Conservation (phyloP, 2,888 invertebrate genomes). For the Taenaris catops region DNA sequence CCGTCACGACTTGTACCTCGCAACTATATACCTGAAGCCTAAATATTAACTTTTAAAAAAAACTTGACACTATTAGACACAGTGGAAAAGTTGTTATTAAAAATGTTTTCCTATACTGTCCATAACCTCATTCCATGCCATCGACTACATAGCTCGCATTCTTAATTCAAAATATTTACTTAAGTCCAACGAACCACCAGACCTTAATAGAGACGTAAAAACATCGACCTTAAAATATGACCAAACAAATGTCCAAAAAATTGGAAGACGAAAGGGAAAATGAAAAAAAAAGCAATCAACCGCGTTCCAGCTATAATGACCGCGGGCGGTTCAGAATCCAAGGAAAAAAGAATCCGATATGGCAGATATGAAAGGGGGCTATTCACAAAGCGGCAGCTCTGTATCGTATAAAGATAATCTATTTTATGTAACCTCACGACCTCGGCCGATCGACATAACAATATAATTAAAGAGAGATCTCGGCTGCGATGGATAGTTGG, state of each 20-base stretch:
- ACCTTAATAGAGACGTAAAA: slow-evolving; percentile 16
- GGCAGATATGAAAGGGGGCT: slow-evolving; percentile 53
- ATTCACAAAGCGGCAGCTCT: slow-evolving; percentile 53
- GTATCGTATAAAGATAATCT: slow-evolving; percentile 71
- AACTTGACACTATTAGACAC: too few relatives aligned
- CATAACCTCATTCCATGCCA: not conserved
- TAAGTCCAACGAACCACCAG: slow-evolving; percentile 7
- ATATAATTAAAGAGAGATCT: slow-evolving; percentile 78
- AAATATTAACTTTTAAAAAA: too few relatives aligned
- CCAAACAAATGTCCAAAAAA: slow-evolving; percentile 24
- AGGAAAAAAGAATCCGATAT: slow-evolving; percentile 56
- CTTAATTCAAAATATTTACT: slow-evolving; percentile 8
- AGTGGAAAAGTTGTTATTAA: too few relatives aligned
- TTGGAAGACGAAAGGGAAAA: too few relatives aligned
- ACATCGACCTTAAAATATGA: slow-evolving; percentile 14
- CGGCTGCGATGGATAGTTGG: slow-evolving; percentile 29
- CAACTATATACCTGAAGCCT: too few relatives aligned
- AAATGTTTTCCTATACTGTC: too few relatives aligned
- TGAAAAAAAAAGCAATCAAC: slow-evolving; percentile 28
- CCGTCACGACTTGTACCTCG: too few relatives aligned
- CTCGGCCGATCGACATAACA: slow-evolving; percentile 64
- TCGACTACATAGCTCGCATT: not conserved
- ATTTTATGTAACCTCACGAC: slow-evolving; percentile 78
- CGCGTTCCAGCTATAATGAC: slow-evolving; percentile 54
- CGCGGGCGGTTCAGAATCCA: slow-evolving; percentile 33